Evolutionary conservation across 2,888 invertebrate species (phyloP), one percentile per base, ranked within the genome.

Genomic region (Nesidiocoris tenuis): DNA sequence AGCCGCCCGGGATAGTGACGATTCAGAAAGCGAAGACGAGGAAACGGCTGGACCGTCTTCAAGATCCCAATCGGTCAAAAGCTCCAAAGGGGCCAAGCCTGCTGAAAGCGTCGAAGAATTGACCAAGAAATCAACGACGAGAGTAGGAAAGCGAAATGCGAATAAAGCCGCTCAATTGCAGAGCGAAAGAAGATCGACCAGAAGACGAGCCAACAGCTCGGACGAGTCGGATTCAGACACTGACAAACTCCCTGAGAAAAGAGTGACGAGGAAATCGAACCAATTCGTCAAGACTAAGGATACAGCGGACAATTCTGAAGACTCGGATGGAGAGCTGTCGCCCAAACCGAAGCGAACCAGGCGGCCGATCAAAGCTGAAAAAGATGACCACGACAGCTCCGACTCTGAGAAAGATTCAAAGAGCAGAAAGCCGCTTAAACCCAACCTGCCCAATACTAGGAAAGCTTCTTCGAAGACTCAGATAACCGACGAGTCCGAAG

Each of bases 161-260:
- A n/a, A n/a, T n/a, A n/a, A n/a, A n/a, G n/a, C n/a, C n/a, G n/a
- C n/a, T n/a, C n/a, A n/a, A n/a, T n/a, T n/a, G n/a, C n/a, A n/a
- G n/a, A n/a, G n/a, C n/a, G n/a, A n/a, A n/a, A n/a, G n/a, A n/a
- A n/a, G n/a, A n/a, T n/a, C n/a, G n/a, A n/a, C n/a, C n/a, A n/a
- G n/a, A n/a, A n/a, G n/a, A n/a, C n/a, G n/a, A 7, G 39, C 39
- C 39, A 39, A 12, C 39, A 39, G 39, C 39, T 39, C 39, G 12
- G 39, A 39, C 5, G 39, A 39, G 12, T 39, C 39, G 3, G 39
- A 39, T 7, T 39, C 39, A 57, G 59, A 57, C 18, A 23, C 9
- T 21, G 67, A 54, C n/a, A 70, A 70, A 70, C 2, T 12, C 18
- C n/a, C 57, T 17, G 70, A 24, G 2, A 77, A 76, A 17, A 55